Evolutionary conservation across 2,113 vertebrate genomes (phyloP).

Genomic region (Turnix velox): DNA sequence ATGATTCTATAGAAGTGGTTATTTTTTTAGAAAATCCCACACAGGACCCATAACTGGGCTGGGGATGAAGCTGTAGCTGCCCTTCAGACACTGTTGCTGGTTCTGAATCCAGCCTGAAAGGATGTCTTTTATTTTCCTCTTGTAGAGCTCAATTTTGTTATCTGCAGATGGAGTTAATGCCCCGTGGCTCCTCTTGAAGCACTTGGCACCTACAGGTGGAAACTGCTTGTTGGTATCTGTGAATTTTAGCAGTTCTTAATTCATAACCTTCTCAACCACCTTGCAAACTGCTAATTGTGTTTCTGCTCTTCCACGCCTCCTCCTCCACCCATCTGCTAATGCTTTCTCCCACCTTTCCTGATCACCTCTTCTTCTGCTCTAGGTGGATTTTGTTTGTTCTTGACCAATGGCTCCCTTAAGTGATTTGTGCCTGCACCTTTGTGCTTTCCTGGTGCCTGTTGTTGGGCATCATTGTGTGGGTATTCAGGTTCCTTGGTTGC

Average conservation of each 20-base stretch:
- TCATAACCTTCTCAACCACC: neutral
- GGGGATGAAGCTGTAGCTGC: neutral
- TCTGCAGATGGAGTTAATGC: neutral
- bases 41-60: neutral
- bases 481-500: neutral
- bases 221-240: neutral
- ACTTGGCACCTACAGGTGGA: neutral
- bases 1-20: neutral
- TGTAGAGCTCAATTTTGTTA: neutral
- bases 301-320: slow-evolving; percentile 8
- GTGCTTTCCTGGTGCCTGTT: neutral
- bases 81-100: neutral
- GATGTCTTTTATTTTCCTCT: neutral
- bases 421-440: neutral
- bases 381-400: neutral
- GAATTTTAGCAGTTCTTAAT: slow-evolving; percentile 20
- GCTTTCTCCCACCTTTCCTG: neutral
- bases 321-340: slow-evolving; percentile 7
- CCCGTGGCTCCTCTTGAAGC: fast-evolving
- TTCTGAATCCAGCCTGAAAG: neutral
- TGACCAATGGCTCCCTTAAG: neutral
- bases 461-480: neutral
- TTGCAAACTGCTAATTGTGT: neutral
- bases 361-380: neutral
- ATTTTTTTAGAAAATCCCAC: neutral